A percentile compares a stretch with the other conserved stretches of the same genome.
These are phyloP conservation scores for Leptinotarsa undecemlineata DNA, from an alignment of 1,140 invertebrate species.

Conservation along the genomic window DNA sequence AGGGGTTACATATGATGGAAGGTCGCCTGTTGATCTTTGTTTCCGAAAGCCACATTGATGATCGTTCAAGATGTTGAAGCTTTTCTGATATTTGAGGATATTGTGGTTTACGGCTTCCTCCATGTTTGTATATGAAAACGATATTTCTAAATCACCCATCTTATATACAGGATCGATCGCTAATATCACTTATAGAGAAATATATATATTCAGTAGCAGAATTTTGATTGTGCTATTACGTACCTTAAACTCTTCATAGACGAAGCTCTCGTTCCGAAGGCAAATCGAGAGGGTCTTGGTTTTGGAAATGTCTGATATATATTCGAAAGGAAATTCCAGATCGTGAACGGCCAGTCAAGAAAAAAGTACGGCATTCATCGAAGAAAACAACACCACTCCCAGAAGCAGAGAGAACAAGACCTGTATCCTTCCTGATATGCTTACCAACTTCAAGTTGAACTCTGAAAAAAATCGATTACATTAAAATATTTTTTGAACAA, in stretches of 20 bases:
- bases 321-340: conserved; percentile 39
- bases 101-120: too few species aligned
- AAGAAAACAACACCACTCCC: conserved; percentile 43
- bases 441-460: conserved; percentile 42
- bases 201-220: background rate
- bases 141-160: too few species aligned
- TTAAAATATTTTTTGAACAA: too few species aligned
- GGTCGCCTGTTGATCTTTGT: too few species aligned
- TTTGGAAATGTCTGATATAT: conserved; percentile 37
- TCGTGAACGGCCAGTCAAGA: conserved; percentile 44
- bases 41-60: too few species aligned
- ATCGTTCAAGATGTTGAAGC: too few species aligned
- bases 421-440: conserved; percentile 43
- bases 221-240: conserved; percentile 12
- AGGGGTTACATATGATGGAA: too few species aligned
- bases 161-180: too few species aligned
- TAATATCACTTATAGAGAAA: too few species aligned
- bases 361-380: conserved; percentile 49
- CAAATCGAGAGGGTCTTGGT: conserved; percentile 44
- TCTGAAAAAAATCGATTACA: conserved; percentile 16
- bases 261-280: conserved; percentile 48
- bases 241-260: conserved; percentile 50
- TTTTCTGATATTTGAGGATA: too few species aligned
- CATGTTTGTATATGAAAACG: too few species aligned
- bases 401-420: conserved; percentile 43